phyloP scores from a whole-genome alignment of 2,888 invertebrate species.

The Drosophila paranaensis region DNA sequence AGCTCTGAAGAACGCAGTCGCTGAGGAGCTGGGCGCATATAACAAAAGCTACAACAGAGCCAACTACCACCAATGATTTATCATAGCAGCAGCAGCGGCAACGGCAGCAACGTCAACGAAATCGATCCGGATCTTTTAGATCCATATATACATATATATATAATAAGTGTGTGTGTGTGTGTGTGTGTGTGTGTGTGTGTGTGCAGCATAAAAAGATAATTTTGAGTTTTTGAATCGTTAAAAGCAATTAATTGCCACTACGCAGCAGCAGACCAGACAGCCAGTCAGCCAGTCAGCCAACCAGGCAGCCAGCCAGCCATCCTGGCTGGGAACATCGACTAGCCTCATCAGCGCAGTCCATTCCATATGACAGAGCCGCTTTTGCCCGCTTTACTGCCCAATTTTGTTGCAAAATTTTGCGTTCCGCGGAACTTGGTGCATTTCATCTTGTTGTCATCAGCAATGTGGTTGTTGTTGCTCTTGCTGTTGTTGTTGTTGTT shows the following conservation, averaged over 20 bases:
- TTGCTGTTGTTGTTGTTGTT: slow-evolving; percentile 28
- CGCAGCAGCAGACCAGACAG: slow-evolving; percentile 62
- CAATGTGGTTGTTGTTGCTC: slow-evolving; percentile 35
- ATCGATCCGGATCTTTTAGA: slow-evolving; percentile 74
- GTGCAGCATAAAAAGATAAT: slow-evolving; percentile 72
- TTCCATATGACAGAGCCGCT: slow-evolving; percentile 53
- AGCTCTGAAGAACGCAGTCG: slow-evolving; percentile 54
- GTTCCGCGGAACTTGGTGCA: slow-evolving; percentile 79
- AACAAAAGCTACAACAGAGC: slow-evolving; percentile 59
- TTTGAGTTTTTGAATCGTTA: slow-evolving; percentile 80
- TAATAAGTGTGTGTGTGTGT: background rate
- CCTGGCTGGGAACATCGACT: slow-evolving; percentile 59
- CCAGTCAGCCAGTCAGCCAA: slow-evolving; percentile 10
- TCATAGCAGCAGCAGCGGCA: slow-evolving; percentile 69
- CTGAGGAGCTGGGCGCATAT: slow-evolving; percentile 36
- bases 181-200: slow-evolving; percentile 46
- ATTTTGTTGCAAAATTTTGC: slow-evolving; percentile 78
- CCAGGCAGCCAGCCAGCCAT: slow-evolving; percentile 31
- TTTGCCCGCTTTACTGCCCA: slow-evolving; percentile 73
- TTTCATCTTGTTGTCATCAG: slow-evolving; percentile 74
- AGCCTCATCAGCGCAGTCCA: slow-evolving; percentile 55
- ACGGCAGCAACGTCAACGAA: slow-evolving; percentile 74
- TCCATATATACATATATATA: background rate
- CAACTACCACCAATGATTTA: slow-evolving; percentile 70
- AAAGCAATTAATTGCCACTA: slow-evolving; percentile 79